These are phyloP conservation scores for Sebastiscus albofasciatus DNA, from an alignment of 2,797 vertebrate genomes.

Conservation along the genomic window DNA sequence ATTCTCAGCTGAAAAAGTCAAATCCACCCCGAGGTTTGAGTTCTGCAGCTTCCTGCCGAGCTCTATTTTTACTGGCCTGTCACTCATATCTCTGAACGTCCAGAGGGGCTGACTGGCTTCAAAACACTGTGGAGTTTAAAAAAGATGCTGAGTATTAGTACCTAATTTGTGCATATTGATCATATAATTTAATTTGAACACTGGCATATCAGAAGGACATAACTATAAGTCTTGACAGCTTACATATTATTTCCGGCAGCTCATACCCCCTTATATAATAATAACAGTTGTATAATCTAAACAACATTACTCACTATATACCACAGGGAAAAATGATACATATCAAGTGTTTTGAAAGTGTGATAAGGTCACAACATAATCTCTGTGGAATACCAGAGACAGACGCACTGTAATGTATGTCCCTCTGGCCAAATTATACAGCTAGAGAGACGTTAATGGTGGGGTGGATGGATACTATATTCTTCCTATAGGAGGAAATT, in stretches of 20 bases:
- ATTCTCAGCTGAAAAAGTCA: constrained; percentile 33
- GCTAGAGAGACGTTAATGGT: not conserved
- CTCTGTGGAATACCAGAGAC: not conserved
- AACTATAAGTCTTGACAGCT: not conserved
- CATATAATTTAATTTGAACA: not conserved
- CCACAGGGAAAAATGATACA: not conserved
- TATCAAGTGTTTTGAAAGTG: not conserved
- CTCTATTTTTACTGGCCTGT: constrained; percentile 20
- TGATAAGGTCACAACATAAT: not conserved
- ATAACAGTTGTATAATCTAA: not conserved
- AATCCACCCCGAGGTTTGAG: constrained; percentile 35
- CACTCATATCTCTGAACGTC: constrained; percentile 1
- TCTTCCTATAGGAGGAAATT: not conserved
- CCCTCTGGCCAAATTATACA: not conserved
- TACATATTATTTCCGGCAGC: not conserved
- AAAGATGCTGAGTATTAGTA: not conserved
- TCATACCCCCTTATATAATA: not conserved
- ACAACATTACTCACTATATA: not conserved
- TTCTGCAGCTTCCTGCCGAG: not conserved
- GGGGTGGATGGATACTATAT: not conserved
- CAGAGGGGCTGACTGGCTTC: not conserved
- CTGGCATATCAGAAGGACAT: not conserved
- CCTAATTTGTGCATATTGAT: not conserved
- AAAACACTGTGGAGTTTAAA: not conserved
- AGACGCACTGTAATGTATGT: not conserved